Evolutionary conservation across 2,113 vertebrate species (phyloP).

Genomic region (Aphyosemion australe): DNA sequence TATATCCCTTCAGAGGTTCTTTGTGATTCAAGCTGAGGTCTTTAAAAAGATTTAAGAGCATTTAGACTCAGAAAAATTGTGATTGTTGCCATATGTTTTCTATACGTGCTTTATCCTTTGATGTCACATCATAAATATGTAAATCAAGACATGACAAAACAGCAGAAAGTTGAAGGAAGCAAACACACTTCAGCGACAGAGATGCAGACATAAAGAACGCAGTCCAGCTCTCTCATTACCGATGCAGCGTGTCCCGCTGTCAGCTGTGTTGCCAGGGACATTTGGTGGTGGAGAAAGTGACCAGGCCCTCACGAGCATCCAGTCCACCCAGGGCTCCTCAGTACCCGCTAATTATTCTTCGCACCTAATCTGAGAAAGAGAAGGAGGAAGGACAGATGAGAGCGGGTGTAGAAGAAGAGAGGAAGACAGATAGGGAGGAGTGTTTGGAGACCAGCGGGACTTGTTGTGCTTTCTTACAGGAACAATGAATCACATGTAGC

Average conservation of each 20-base stretch:
- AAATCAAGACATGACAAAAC: neutral
- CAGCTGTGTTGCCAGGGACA: conserved; percentile 71
- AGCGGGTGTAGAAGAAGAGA: conserved; percentile 26
- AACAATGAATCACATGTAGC: conserved; percentile 77
- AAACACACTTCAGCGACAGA: neutral
- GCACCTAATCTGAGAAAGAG: conserved; percentile 74
- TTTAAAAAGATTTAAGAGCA: too few species aligned
- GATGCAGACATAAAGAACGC: conserved; percentile 17
- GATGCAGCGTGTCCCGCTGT: conserved; percentile 61
- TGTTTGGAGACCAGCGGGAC: conserved; percentile 59
- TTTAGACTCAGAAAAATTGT: too few species aligned
- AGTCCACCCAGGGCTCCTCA: conserved; percentile 62
- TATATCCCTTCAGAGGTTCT: too few species aligned
- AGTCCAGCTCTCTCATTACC: conserved; percentile 47
- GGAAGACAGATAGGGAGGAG: conserved; percentile 42
- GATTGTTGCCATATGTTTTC: too few species aligned
- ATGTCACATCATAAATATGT: conserved; percentile 38
- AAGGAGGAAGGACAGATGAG: conserved; percentile 63
- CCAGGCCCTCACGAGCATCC: conserved; percentile 60
- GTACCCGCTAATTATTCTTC: conserved; percentile 77
- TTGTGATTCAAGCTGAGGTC: too few species aligned
- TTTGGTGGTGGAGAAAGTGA: conserved; percentile 70
- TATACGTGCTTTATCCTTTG: neutral
- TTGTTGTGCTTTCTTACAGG: conserved; percentile 72
- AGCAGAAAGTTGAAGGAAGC: conserved; percentile 32